Conservation (phyloP, 2,797 vertebrate species). For the Limnodromus scolopaceus region DNA sequence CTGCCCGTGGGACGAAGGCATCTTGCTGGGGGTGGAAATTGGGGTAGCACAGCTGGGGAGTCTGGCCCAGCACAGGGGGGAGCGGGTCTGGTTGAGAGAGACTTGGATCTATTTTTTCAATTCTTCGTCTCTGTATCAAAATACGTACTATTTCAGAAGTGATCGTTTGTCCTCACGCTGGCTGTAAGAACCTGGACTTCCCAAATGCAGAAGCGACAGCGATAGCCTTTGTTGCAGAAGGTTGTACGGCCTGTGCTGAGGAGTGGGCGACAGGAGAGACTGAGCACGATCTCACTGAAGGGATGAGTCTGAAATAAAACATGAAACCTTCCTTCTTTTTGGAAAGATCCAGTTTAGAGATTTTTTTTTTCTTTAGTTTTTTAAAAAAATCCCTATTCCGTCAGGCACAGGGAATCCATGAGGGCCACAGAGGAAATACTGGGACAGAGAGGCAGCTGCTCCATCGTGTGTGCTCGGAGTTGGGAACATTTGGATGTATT, state of each 20-base stretch:
- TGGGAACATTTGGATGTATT: neutral
- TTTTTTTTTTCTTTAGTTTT: neutral
- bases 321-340: neutral
- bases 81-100: neutral
- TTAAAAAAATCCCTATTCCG: conserved; percentile 2
- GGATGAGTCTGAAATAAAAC: conserved; percentile 40
- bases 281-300: neutral
- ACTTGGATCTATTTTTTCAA: neutral
- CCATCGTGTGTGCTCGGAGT: neutral
- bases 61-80: neutral
- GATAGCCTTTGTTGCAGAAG: neutral
- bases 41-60: neutral
- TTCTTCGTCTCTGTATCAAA: neutral
- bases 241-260: neutral
- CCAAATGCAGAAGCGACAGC: neutral
- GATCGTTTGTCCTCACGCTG: neutral
- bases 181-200: neutral
- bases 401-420: neutral
- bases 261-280: neutral
- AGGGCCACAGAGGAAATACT: conserved; percentile 24
- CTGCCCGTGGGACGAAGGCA: neutral
- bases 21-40: neutral
- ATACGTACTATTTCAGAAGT: neutral
- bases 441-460: neutral
- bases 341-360: conserved; percentile 2